phyloP scores from a whole-genome alignment of 2,888 invertebrate genomes.

The Lepidochrysops patricia region DNA sequence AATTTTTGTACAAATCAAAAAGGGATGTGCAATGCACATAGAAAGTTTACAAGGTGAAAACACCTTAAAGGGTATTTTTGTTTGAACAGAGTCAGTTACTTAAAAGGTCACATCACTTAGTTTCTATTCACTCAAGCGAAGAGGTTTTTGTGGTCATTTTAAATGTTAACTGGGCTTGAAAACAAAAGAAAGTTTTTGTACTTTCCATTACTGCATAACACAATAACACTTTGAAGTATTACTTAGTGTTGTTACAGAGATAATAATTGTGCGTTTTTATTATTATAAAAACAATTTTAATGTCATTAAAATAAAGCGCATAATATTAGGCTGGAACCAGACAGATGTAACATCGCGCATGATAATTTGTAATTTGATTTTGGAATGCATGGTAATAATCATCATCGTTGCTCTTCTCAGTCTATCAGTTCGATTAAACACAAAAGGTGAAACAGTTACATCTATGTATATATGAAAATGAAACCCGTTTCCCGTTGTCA shows the following conservation, averaged over 20 bases:
- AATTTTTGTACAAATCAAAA: not conserved
- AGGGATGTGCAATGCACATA: slow-evolving; percentile 14
- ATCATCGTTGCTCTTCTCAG: too few relatives aligned
- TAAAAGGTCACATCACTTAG: slow-evolving; percentile 5
- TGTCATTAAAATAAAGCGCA: not conserved
- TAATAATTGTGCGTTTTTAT: not conserved
- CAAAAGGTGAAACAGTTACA: not conserved
- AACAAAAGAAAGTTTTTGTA: not conserved
- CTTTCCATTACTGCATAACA: not conserved
- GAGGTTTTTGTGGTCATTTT: slow-evolving; percentile 6
- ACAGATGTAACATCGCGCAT: too few relatives aligned
- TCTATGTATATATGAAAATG: too few relatives aligned
- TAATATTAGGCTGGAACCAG: too few relatives aligned
- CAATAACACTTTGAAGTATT: not conserved
- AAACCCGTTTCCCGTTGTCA: too few relatives aligned
- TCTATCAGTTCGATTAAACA: not conserved
- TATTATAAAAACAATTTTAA: too few relatives aligned
- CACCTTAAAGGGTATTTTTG: slow-evolving; percentile 3
- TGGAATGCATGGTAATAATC: too few relatives aligned
- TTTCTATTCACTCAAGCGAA: not conserved
- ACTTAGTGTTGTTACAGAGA: not conserved
- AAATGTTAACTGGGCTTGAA: slow-evolving; percentile 5
- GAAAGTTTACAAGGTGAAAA: slow-evolving; percentile 20
- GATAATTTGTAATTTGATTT: too few relatives aligned
- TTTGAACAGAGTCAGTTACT: slow-evolving; percentile 8